Conservation (phyloP, 2,797 vertebrate genomes). For the Eremophila alpestris region DNA sequence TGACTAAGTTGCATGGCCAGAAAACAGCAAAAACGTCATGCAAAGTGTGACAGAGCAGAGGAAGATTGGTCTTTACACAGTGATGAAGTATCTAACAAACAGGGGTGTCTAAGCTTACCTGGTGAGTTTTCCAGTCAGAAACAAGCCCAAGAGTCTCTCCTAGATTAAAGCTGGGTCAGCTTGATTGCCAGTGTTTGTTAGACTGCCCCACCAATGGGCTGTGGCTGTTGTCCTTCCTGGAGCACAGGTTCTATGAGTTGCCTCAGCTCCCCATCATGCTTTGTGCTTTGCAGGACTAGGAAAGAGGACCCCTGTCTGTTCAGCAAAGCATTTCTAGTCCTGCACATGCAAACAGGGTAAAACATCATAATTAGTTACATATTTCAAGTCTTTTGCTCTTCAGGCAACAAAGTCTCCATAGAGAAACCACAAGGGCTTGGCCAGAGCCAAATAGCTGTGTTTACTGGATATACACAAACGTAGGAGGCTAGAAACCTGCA, state of each 20-base stretch:
- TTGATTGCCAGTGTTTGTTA: background rate
- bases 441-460: conserved; percentile 29
- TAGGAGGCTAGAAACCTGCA: conserved; percentile 31
- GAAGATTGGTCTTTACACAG: background rate
- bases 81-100: background rate
- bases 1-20: background rate
- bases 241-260: background rate
- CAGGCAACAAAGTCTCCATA: conserved; percentile 27
- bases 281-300: background rate
- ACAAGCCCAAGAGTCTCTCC: background rate
- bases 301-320: background rate
- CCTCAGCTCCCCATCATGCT: fast-evolving
- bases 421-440: conserved; percentile 29
- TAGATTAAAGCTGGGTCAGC: background rate
- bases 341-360: background rate
- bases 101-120: background rate
- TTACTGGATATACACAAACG: background rate
- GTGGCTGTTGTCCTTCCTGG: background rate
- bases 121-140: background rate
- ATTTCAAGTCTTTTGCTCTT: conserved; percentile 41
- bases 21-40: background rate
- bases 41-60: background rate
- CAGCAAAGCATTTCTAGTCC: background rate
- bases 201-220: fast-evolving
- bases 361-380: conserved; percentile 18